Evolutionary conservation across 2,113 vertebrate species (phyloP).

Genomic region (Misgurnus mizolepis): DNA sequence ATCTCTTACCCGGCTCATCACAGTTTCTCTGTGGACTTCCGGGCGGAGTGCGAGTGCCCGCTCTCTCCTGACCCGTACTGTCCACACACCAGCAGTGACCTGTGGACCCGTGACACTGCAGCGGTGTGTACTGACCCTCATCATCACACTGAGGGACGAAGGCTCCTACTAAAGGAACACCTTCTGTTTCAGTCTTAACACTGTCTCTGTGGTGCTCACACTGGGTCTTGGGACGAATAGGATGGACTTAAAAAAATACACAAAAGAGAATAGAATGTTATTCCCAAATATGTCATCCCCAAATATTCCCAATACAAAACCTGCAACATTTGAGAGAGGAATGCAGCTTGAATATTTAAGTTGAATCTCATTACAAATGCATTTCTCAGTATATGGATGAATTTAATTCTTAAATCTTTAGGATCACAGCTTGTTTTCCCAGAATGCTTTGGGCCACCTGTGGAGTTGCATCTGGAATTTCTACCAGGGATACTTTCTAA

Average conservation of each 20-base stretch:
- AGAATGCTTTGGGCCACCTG: too few species aligned
- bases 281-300: neutral
- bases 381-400: neutral
- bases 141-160: conserved; percentile 81
- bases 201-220: conserved; percentile 75
- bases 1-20: conserved; percentile 67
- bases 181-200: conserved; percentile 47
- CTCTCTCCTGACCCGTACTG: conserved; percentile 68
- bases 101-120: conserved; percentile 81
- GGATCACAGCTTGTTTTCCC: too few species aligned
- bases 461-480: neutral
- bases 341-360: too few species aligned
- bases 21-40: conserved; percentile 64
- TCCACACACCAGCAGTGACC: conserved; percentile 89
- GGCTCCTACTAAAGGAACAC: conserved; percentile 52
- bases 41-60: conserved; percentile 63
- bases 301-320: too few species aligned
- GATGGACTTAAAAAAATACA: conserved; percentile 32
- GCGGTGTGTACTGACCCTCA: conserved; percentile 73
- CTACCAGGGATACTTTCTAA: neutral
- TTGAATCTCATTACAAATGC: neutral
- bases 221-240: conserved; percentile 58
- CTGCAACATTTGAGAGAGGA: neutral
- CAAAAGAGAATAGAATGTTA: neutral
- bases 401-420: too few species aligned